A percentile compares a stretch with the other conserved stretches of the same genome.
Evolutionary conservation across 2,797 vertebrate species (phyloP).

Genomic region (Falco cherrug): DNA sequence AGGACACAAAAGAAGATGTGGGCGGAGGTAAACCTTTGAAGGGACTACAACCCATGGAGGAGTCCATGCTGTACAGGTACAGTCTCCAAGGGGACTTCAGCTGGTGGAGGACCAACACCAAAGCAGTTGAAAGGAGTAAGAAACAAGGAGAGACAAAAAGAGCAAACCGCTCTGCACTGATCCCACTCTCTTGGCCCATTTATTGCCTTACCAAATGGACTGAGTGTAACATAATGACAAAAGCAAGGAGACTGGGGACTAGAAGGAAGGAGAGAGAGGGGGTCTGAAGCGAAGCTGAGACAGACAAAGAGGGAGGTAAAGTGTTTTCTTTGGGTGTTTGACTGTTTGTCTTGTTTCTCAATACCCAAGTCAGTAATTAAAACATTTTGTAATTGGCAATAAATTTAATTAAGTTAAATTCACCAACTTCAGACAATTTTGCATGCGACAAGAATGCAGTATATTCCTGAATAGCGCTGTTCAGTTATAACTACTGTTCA

Average conservation of each 20-base stretch:
- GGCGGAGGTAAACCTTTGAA: not conserved
- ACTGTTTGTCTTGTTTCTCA: not conserved
- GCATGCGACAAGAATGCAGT: not conserved
- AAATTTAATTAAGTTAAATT: not conserved
- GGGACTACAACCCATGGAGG: not conserved
- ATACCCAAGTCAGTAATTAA: not conserved
- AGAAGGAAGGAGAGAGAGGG: not conserved
- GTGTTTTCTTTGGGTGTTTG: not conserved
- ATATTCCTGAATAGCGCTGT: not conserved
- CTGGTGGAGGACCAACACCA: not conserved
- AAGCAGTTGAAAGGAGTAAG: not conserved
- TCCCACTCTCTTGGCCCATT: not conserved
- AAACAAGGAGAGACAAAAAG: not conserved
- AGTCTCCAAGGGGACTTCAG: accelerated
- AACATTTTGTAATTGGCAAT: not conserved
- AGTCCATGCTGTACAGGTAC: not conserved
- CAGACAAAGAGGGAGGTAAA: not conserved
- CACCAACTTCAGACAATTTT: not conserved
- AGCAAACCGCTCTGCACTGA: not conserved
- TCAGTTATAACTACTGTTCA: not conserved
- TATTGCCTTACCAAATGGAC: not conserved
- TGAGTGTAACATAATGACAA: not conserved
- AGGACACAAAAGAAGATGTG: not conserved
- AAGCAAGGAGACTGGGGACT: not conserved
- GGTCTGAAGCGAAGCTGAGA: not conserved